Evolutionary conservation across 2,113 vertebrate genomes (phyloP), one percentile per base, ranked within the genome.

Genomic region (Platichthys flesus): DNA sequence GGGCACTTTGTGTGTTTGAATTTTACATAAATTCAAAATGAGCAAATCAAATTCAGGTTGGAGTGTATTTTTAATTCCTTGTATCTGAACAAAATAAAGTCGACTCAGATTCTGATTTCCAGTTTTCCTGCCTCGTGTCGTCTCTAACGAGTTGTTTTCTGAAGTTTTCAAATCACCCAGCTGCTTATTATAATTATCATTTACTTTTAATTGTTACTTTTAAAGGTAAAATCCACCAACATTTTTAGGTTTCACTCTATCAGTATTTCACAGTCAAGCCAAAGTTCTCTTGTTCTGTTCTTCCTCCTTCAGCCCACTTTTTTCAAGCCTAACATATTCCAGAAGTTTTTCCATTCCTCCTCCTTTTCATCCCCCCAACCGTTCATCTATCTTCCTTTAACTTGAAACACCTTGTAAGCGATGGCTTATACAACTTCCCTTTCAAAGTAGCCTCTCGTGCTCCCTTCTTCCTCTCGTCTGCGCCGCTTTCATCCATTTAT

Each of bases 351-450:
- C 9, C 37, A 24, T 52, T n/a, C 35, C 66, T 55, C 24, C 31
- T 26, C 47, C 9, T 14, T 15, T 24, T 59, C 31, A 49, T 74
- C 40, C 35, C 8, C 64, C 26, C 21, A 69, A 60, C 40, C 62
- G 62, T 74, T 84, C 81, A 81, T 90, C 69, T 60, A 73, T 83
- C 78, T 63, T 57, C 67, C 59, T 82, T 73, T 57, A 81, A 81
- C 79, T 63, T 67, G 7, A 79, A 88, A 82, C 78, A 81, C 69
- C 62, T 76, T 78, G 52, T 63, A 77, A 85, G 58, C 12, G 70
- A 89, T 67, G 28, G 71, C 76, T 69, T 80, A 60, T 67, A 71
- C 84, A 86, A 76, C 76, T 63, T 70, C 54, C 49, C 79, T 81
- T 84, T 86, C 65, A 82, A 88, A 79, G 70, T 65, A 14, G 28